Evolutionary conservation across 2,888 invertebrate genomes (phyloP), one percentile per base, ranked within the genome.

Genomic region (Mythimna ferrago): DNA sequence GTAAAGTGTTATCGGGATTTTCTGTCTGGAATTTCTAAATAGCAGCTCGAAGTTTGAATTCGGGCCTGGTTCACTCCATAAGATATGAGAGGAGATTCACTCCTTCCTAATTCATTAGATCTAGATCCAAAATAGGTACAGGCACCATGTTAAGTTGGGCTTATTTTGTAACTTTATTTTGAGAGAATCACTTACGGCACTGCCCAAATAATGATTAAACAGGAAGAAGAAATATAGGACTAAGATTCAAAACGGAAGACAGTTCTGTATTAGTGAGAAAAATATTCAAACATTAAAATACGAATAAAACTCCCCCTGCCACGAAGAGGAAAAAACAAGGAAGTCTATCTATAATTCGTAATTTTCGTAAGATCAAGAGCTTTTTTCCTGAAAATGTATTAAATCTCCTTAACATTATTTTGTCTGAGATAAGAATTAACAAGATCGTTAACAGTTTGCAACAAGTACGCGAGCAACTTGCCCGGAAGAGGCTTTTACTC

Each of bases 401-500:
- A 58, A n/a, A n/a, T 64, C 57, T 64, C 10, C 6, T 2, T 19
- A 56, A 26, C 35, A 77, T 62, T 81, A 80, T 66, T 19, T 66
- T 32, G 41, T 11, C 41, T 2, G 3, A 51, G 51, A 44, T 41
- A 78, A 32, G 53, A 53, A 60, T 53, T n/a, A 57, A 51, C 48
- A 56, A 63, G 78, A 71, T 78, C 41, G 63, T 66, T 60, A 71
- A 44, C 38, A 57, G 21, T 26, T 53, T 48, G 66, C 66, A 76
- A 65, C 58, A 83, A 74, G 60, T 61, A 57, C 38, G 48, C 10
- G 32, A 76, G 35, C 66, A 75, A 71, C 48, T 65, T 60, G 32
- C 26, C 74, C 66, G 73, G 73, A 71, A 78, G 83, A 73, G 54
- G 56, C 53, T 64, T 65, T 71, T 67, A 65, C 64, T 78, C 54